phyloP scores from a whole-genome alignment of 2,113 vertebrate species.

The Oncorhynchus mykiss region DNA sequence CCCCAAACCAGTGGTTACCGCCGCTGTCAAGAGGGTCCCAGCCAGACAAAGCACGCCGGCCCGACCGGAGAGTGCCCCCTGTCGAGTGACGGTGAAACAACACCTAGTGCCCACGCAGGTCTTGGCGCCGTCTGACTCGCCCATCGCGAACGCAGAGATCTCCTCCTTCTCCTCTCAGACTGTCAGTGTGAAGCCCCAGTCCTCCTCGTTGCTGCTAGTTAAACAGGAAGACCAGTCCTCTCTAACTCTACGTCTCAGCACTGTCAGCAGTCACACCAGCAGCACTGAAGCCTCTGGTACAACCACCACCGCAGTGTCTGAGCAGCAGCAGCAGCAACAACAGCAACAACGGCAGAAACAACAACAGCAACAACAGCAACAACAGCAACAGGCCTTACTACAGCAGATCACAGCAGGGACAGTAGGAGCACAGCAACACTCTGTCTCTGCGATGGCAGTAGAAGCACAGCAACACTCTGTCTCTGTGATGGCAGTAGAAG shows the following conservation, averaged over 20 bases:
- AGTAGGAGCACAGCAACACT: too few species aligned
- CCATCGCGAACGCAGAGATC: slow-evolving; percentile 63
- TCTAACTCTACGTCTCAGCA: slow-evolving; percentile 65
- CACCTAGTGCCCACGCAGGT: slow-evolving; percentile 62
- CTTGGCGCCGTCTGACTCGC: slow-evolving; percentile 67
- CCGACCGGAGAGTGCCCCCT: slow-evolving; percentile 77
- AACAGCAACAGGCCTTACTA: too few species aligned
- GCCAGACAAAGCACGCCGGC: slow-evolving; percentile 63
- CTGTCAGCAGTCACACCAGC: slow-evolving; percentile 13
- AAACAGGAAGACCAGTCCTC: slow-evolving; percentile 73
- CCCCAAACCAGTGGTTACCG: slow-evolving; percentile 72
- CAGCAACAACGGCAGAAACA: slow-evolving; percentile 54
- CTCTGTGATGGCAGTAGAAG: too few species aligned
- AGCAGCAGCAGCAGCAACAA: slow-evolving; percentile 75
- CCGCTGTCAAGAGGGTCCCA: slow-evolving; percentile 84
- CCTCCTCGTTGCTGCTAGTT: slow-evolving; percentile 36
- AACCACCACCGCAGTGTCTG: slow-evolving; percentile 63
- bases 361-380: slow-evolving; percentile 83
- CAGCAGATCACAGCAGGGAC: too few species aligned
- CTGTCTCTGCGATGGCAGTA: too few species aligned
- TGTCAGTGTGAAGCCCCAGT: slow-evolving; percentile 66
- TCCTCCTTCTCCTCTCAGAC: slow-evolving; percentile 36
- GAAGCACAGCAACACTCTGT: slow-evolving; percentile 73
- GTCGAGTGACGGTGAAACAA: slow-evolving; percentile 67
- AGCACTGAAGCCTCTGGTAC: slow-evolving; percentile 61